Base-by-base conservation (phyloP, 30 jellyfish, hydroid and myxozoan species). In the Rhopilema esculentum region DNA sequence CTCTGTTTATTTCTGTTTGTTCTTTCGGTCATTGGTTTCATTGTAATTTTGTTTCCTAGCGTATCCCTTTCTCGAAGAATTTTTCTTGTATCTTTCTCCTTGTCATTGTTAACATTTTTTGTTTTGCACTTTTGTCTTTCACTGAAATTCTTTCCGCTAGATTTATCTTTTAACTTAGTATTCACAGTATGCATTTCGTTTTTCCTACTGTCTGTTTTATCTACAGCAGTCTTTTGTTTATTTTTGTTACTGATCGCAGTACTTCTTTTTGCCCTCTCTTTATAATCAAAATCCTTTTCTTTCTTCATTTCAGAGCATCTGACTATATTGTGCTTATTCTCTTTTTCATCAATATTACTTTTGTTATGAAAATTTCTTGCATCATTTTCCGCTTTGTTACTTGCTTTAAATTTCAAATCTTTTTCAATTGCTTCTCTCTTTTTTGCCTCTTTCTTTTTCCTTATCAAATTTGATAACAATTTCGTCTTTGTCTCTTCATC, bases 401-500 rank as follows among this genome's bases (percentile, higher is more conserved):
- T 19, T 12, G 57, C 49, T 77, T 77, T 18, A 12, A 17, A 2
- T 77, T 77, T 40, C 32, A 23, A 19, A 49, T 50, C 72, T 49
- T 69, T 40, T 16, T n/a, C 21, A 23, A 1, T 31, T 31, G 27
- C 87, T 28, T 72, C 27, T n/a, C 20, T 31, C 22, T 33, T 52
- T 75, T 30, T 66, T 1, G 72, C 80, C 57, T 62, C 26, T 32
- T 50, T 85, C 77, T 85, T 85, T 28, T 66, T 74, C 21, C 89
- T 85, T 0, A 85, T 85, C 27, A 77, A 70, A 77, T 87, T 80
- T 1, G 91, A 68, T 1, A 87, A n/a, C 50, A 77, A 22, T 16
- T 30, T 83, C 62, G 70, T 83, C 57, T 83, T 83, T 7, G 25
- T 31, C 22, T 83, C 92, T 83, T 83, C 92, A 21, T 83, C 86